Evolutionary conservation across 2,797 vertebrate genomes (phyloP).

Genomic region (Fratercula arctica): DNA sequence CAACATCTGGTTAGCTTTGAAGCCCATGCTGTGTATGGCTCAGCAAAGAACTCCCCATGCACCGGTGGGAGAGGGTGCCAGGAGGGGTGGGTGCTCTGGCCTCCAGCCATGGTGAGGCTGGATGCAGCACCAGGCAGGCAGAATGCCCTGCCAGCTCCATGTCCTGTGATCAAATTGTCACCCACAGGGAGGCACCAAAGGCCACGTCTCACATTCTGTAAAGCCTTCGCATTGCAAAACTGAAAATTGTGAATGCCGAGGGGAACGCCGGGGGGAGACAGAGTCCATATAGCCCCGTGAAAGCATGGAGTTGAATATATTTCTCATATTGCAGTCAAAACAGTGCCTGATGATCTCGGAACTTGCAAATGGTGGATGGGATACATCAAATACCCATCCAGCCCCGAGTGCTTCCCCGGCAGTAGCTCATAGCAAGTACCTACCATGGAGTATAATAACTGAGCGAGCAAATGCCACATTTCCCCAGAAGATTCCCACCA

Average conservation of each 20-base stretch:
- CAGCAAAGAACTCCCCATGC: rapidly evolving
- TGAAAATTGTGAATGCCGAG: rapidly evolving
- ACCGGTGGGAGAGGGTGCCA: not conserved
- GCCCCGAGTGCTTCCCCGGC: not conserved
- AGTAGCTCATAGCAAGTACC: not conserved
- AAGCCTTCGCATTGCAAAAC: not conserved
- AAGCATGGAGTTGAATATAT: not conserved
- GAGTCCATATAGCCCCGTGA: not conserved
- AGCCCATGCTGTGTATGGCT: not conserved
- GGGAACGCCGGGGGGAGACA: not conserved
- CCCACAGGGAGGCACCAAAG: constrained; percentile 63
- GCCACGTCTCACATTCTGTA: not conserved
- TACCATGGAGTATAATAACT: not conserved
- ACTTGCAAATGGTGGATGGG: not conserved
- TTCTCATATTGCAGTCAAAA: not conserved
- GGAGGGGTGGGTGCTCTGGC: not conserved
- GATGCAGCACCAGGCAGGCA: not conserved
- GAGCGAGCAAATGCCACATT: not conserved
- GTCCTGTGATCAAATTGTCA: not conserved
- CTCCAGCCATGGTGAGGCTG: not conserved
- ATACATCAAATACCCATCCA: not conserved
- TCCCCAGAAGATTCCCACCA: not conserved
- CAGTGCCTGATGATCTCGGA: not conserved
- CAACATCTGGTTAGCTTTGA: not conserved
- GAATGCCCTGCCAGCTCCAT: not conserved